Evolutionary conservation across 2,888 invertebrate genomes (phyloP).

Genomic region (Athalia circularis): DNA sequence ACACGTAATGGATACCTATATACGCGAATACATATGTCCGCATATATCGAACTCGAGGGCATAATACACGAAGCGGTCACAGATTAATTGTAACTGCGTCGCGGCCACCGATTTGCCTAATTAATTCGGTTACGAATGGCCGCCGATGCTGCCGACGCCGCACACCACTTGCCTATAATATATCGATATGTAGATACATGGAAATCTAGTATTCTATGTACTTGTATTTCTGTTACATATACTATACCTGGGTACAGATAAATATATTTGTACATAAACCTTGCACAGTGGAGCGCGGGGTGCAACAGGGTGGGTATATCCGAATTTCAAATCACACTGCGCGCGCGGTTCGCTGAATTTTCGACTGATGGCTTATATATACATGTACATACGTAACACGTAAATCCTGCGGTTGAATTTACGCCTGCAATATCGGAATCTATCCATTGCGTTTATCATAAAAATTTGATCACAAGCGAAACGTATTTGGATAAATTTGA

Average conservation of each 20-base stretch:
- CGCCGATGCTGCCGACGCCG: slow-evolving; percentile 39
- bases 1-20: neutral
- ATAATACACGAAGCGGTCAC: slow-evolving; percentile 61
- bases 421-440: too few species aligned
- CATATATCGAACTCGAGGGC: neutral
- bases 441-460: too few species aligned
- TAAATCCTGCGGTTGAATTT: too few species aligned
- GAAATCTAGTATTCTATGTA: neutral
- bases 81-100: slow-evolving; percentile 73
- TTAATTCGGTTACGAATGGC: slow-evolving; percentile 73
- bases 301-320: slow-evolving; percentile 12
- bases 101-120: slow-evolving; percentile 72
- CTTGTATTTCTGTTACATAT: neutral
- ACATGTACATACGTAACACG: neutral
- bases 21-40: neutral
- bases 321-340: slow-evolving; percentile 40
- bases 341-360: slow-evolving; percentile 39
- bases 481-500: too few species aligned
- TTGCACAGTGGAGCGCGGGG: neutral
- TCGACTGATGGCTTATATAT: slow-evolving; percentile 18
- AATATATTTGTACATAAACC: neutral
- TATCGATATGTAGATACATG: neutral
- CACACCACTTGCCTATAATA: slow-evolving; percentile 18
- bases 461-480: too few species aligned
- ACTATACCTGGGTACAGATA: neutral